These are phyloP conservation scores for Macquaria australasica DNA, from an alignment of 2,113 vertebrate species.

Conservation along the genomic window DNA sequence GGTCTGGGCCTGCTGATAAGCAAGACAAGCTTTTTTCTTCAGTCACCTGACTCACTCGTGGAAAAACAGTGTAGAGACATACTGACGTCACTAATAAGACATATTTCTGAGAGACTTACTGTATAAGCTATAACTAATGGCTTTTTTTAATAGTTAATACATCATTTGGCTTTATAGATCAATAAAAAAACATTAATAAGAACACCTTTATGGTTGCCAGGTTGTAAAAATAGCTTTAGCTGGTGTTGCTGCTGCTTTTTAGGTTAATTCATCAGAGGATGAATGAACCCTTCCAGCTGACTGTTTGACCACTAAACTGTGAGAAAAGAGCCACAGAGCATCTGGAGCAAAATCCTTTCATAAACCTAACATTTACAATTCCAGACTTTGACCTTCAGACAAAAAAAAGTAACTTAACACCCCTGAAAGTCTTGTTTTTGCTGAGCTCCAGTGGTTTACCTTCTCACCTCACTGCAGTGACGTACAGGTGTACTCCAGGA, in stretches of 20 bases:
- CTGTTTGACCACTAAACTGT: neutral
- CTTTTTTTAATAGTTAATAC: neutral
- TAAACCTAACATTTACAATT: neutral
- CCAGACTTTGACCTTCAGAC: no score
- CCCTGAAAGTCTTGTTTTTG: neutral
- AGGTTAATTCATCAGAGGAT: neutral
- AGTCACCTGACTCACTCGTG: neutral
- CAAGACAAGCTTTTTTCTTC: conserved; percentile 2
- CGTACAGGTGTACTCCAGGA: no score
- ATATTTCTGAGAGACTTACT: neutral
- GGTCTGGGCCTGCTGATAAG: conserved; percentile 35
- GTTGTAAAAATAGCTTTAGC: neutral
- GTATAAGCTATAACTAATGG: neutral
- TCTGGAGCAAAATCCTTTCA: neutral
- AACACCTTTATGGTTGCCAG: neutral
- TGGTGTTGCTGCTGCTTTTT: neutral
- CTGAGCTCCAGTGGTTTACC: neutral
- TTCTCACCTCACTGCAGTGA: no score
- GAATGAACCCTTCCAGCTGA: neutral
- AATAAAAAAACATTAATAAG: neutral
- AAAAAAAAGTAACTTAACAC: no score
- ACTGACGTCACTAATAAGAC: neutral
- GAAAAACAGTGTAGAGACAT: neutral
- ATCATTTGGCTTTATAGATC: neutral
- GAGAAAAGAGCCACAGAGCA: neutral